Evolutionary conservation across 2,888 invertebrate species (phyloP).

Genomic region (Vanessa cardui): DNA sequence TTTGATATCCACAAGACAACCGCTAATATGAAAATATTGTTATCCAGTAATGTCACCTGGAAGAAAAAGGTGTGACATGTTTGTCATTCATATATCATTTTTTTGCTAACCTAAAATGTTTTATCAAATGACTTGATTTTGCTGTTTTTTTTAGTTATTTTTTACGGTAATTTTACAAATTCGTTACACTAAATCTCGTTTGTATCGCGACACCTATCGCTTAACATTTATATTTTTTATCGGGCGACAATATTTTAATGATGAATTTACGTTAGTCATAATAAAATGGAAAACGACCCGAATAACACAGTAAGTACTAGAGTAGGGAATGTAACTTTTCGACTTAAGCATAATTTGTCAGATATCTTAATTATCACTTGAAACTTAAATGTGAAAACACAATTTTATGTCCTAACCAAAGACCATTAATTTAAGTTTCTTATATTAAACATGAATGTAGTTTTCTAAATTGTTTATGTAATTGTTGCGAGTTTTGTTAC

Average conservation of each 20-base stretch:
- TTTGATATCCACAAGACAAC: slow-evolving; percentile 71
- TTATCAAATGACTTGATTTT: slow-evolving; percentile 82
- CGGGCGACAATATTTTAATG: slow-evolving; percentile 70
- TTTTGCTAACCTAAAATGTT: slow-evolving; percentile 84
- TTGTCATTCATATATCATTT: slow-evolving; percentile 79
- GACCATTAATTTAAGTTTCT: too few species aligned
- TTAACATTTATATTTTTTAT: slow-evolving; percentile 64
- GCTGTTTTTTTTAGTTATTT: slow-evolving; percentile 70
- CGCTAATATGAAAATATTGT: slow-evolving; percentile 78
- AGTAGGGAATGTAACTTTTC: background rate
- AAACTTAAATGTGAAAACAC: too few species aligned
- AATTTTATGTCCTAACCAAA: too few species aligned
- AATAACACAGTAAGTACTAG: slow-evolving; percentile 76
- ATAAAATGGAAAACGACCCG: slow-evolving; percentile 80
- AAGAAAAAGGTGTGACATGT: slow-evolving; percentile 82
- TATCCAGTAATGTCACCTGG: slow-evolving; percentile 79
- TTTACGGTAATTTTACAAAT: slow-evolving; percentile 78
- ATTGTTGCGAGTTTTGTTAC: too few species aligned
- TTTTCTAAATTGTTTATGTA: too few species aligned
- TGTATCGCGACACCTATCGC: slow-evolving; percentile 68
- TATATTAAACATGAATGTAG: too few species aligned
- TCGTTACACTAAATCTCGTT: slow-evolving; percentile 77
- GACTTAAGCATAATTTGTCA: too few species aligned
- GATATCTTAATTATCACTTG: too few species aligned
- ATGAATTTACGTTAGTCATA: slow-evolving; percentile 74